A percentile compares a stretch with the other conserved stretches of the same genome.
These are phyloP conservation scores for Bovichtus diacanthus DNA, from an alignment of 2,797 vertebrate species.

Conservation along the genomic window DNA sequence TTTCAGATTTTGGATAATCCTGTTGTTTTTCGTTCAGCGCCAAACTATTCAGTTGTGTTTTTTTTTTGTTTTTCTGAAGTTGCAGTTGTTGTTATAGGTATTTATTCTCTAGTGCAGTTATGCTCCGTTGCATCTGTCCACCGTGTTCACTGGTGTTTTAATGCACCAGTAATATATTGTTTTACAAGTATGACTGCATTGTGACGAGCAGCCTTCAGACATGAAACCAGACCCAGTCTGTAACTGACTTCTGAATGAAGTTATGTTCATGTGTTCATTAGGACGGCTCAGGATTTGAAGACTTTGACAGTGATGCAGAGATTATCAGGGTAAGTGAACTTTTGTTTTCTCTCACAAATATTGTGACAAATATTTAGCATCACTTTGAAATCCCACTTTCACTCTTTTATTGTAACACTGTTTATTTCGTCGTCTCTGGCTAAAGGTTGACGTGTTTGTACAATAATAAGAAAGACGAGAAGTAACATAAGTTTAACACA, in stretches of 20 bases:
- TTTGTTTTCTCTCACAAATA: neutral
- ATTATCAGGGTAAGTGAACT: constrained; percentile 79
- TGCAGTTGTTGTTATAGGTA: neutral
- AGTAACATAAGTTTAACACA: no score
- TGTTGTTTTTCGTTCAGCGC: neutral
- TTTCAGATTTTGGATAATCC: neutral
- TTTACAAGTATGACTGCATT: no score
- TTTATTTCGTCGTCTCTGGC: neutral
- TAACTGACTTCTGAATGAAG: neutral
- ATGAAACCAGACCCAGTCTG: no score
- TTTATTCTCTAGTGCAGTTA: neutral
- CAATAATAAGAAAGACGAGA: no score
- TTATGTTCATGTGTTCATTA: constrained; percentile 50
- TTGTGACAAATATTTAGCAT: neutral
- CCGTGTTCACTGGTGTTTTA: neutral
- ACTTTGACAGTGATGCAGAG: constrained; percentile 84
- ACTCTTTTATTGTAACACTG: neutral
- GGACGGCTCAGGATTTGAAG: constrained; percentile 90
- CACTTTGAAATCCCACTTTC: neutral
- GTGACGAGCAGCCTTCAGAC: no score
- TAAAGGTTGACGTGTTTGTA: neutral
- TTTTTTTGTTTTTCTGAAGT: neutral
- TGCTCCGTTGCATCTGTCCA: neutral
- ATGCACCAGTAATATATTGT: neutral
- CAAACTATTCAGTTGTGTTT: neutral